Evolutionary conservation across 2,888 invertebrate species (phyloP).

Genomic region (Dicyrtoma fusca): DNA sequence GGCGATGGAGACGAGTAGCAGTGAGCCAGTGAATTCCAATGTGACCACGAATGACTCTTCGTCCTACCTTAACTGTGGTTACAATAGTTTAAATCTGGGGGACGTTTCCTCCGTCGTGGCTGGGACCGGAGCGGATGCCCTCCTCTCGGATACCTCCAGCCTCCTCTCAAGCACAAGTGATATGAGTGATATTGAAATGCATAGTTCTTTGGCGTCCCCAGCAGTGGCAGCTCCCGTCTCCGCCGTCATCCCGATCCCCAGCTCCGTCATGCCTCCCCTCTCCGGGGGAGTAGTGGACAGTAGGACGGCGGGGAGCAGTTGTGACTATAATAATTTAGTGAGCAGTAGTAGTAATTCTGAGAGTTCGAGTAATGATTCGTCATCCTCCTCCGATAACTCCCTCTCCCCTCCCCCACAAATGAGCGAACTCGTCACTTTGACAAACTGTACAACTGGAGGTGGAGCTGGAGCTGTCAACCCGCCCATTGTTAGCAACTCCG

Average conservation of each 20-base stretch:
- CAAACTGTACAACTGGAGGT: background rate
- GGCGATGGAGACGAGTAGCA: too few species aligned
- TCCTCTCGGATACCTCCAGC: conserved; percentile 27
- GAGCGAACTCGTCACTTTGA: conserved; percentile 9
- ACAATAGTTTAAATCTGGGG: conserved; percentile 9
- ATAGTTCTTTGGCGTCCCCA: conserved; percentile 16
- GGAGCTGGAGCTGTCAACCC: background rate
- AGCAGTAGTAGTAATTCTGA: conserved; percentile 20
- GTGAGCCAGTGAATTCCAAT: conserved; percentile 1
- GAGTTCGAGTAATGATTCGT: background rate
- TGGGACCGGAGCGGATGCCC: background rate
- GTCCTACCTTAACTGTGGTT: conserved; percentile 37
- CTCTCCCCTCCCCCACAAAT: conserved; percentile 39
- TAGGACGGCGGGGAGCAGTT: background rate
- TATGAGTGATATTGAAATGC: conserved; percentile 47
- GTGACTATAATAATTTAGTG: conserved; percentile 1
- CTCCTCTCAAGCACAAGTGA: conserved; percentile 36
- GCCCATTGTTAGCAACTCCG: background rate
- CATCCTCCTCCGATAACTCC: conserved; percentile 31
- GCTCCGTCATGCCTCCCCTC: background rate
- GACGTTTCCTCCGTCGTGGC: conserved; percentile 27
- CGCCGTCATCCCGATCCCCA: conserved; percentile 1
- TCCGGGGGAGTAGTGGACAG: too few species aligned
- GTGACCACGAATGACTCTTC: conserved; percentile 31
- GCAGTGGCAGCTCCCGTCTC: background rate